Base-by-base conservation (phyloP, 1,140 invertebrate species). In the Drosophila kepulauana region DNA sequence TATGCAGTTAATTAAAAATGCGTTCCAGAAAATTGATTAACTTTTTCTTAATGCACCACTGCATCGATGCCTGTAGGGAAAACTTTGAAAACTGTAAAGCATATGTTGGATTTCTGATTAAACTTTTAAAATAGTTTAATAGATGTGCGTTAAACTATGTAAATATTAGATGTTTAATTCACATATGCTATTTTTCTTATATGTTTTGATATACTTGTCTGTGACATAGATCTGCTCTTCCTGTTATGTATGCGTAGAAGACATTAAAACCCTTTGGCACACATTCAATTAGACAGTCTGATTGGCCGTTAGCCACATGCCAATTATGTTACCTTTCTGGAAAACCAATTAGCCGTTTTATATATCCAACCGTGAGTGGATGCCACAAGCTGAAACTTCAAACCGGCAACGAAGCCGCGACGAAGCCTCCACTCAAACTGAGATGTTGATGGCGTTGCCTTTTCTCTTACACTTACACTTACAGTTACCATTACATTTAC, bases 311-410 rank as follows among this genome's bases (percentile, higher is more conserved):
- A 81, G 68, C 74, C 77, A 66, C 72, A 70, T 80, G 49, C 59
- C 81, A 86, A 86, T 85, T 86, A 85, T 77, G 66, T 80, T 78
- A 58, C 84, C 82, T 79, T 88, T 84, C 69, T 79, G 52, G 45
- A 75, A 68, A 84, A 75, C 85, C 82, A 87, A 87, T 87, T 87
- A 87, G 85, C 84, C 84, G 59, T 78, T 82, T 56, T 69, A 69
- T 74, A 74, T 56, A 62, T 20, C 63, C 54, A 46, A 16, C 64
- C 38, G 56, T 62, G 65, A 74, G 71, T 74, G 71, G 66, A 45
- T 70, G 68, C 61, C 68, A 70, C 59, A 63, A 58, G 41, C 52
- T 73, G 81, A 78, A 86, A 86, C 82, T 82, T 79, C 82, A 87
- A 86, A 76, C 82, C 71, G 78, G 57, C 20, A 4, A 25, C 20